These are phyloP conservation scores for Platorchestia sp. DNA, from an alignment of 1,140 invertebrate species.

Conservation along the genomic window DNA sequence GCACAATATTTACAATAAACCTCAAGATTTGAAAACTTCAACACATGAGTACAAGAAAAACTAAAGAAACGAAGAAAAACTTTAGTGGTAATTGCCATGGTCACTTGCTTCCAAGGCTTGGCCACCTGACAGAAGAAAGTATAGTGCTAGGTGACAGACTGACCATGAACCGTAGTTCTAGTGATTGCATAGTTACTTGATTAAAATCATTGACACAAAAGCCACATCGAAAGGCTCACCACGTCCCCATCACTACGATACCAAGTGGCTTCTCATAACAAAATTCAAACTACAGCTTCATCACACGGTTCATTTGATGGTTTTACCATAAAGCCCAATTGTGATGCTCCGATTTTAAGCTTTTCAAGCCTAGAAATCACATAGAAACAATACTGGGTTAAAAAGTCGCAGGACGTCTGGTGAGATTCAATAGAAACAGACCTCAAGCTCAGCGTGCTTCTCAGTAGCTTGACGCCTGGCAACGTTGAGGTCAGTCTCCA, in stretches of 20 bases:
- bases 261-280: background rate
- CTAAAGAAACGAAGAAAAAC: too few species aligned
- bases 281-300: background rate
- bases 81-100: too few species aligned
- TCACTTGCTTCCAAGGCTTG: too few species aligned
- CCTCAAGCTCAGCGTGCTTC: slow-evolving; percentile 66
- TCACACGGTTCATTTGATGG: background rate
- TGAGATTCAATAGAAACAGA: background rate
- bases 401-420: background rate
- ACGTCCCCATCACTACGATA: background rate
- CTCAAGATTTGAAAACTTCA: too few species aligned
- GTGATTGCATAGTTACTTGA: background rate
- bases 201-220: background rate
- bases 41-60: too few species aligned
- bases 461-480: slow-evolving; percentile 61
- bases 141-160: too few species aligned
- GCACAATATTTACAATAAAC: too few species aligned
- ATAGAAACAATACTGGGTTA: background rate
- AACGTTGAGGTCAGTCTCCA: slow-evolving; percentile 63
- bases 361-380: background rate
- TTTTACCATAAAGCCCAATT: background rate
- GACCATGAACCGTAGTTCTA: background rate
- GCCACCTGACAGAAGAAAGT: too few species aligned
- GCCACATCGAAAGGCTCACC: background rate
- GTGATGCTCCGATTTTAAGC: background rate